Evolutionary conservation across 2,888 invertebrate genomes (phyloP), one percentile per base, ranked within the genome.

Genomic region (Euclidia mi): DNA sequence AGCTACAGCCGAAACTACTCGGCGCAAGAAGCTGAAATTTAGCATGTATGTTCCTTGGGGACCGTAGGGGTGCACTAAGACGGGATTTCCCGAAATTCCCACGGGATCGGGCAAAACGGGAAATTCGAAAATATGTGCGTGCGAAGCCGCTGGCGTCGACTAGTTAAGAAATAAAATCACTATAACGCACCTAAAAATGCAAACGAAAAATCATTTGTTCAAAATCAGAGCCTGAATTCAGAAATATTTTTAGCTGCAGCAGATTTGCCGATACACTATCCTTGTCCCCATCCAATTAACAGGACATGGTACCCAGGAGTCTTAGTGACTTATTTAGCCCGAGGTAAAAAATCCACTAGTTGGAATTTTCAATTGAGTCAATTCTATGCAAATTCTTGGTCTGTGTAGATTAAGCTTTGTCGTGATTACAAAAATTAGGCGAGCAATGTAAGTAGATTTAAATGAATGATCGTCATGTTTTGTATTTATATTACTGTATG

Each of bases 371-470:
- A 63, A 59, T 64, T 46, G 41, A 34, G 14, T 34, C 68, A 69
- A 64, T 68, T 38, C 58, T 38, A 71, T 69, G 69, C 68, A 68
- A 72, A 71, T 68, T 58, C 52, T 38, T 38, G 45, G 53, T 57
- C 41, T 12, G 45, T 34, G 57, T 50, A 44, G 57, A 67, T 63
- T 67, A 42, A 41, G 29, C 34, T 47, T 28, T 18, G 40, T 32
- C 35, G 46, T 57, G 62, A 71, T 67, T 65, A n/a, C 60, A 55
- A 28, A 47, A 42, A n/a, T n/a, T n/a, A n/a, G n/a, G n/a, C n/a
- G n/a, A n/a, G n/a, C n/a, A n/a, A n/a, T n/a, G n/a, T n/a, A n/a
- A n/a, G n/a, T n/a, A n/a, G n/a, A n/a, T n/a, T n/a, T n/a, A n/a
- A n/a, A n/a, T n/a, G n/a, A n/a, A n/a, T n/a, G n/a, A n/a, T n/a